Evolutionary conservation across 2,888 invertebrate species (phyloP).

Genomic region (Leucoptera coffeella): DNA sequence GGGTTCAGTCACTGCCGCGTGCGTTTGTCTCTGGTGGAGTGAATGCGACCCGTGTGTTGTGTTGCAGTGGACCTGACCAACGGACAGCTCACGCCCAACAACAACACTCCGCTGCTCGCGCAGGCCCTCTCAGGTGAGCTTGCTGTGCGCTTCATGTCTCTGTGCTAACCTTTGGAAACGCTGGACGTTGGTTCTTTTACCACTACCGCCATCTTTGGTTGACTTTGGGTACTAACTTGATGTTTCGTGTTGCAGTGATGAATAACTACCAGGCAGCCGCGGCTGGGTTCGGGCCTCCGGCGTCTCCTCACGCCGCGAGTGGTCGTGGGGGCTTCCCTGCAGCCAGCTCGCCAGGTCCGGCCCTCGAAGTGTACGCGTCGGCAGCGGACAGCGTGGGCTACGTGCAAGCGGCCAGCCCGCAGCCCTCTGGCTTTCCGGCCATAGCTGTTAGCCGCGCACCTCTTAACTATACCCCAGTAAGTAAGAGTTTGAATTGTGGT

Average conservation of each 20-base stretch:
- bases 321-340: slow-evolving; percentile 79
- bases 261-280: slow-evolving; percentile 90
- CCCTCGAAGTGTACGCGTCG: slow-evolving; percentile 90
- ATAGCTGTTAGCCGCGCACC: slow-evolving; percentile 91
- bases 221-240: too few relatives aligned
- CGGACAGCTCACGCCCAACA: slow-evolving; percentile 93
- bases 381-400: slow-evolving; percentile 87
- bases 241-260: slow-evolving; percentile 66
- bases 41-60: slow-evolving; percentile 61
- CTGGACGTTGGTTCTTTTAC: slow-evolving; percentile 3
- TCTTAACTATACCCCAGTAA: slow-evolving; percentile 89
- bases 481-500: too few relatives aligned
- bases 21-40: slow-evolving; percentile 38
- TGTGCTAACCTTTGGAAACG: background rate
- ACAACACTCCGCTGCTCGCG: slow-evolving; percentile 92
- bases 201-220: background rate
- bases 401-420: slow-evolving; percentile 95
- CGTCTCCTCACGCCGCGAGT: slow-evolving; percentile 72
- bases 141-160: slow-evolving; percentile 10
- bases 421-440: slow-evolving; percentile 91
- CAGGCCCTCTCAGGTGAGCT: slow-evolving; percentile 89
- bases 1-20: slow-evolving; percentile 48
- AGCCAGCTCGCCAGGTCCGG: slow-evolving; percentile 87
- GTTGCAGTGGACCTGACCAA: slow-evolving; percentile 91
- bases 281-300: slow-evolving; percentile 74